Conservation (phyloP, 2,888 invertebrate species). For the Pseudeuparius sepicola region DNA sequence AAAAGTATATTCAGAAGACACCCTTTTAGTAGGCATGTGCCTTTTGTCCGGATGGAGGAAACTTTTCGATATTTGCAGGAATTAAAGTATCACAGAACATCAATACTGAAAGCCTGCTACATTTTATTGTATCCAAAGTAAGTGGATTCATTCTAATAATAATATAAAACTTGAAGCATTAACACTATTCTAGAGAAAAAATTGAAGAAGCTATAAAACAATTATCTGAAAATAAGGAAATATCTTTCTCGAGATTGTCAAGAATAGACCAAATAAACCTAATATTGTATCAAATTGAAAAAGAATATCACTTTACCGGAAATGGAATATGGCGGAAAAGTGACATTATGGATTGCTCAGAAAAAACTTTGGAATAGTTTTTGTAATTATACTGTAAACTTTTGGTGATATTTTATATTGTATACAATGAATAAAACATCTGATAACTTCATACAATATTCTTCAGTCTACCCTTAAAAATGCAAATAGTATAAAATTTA, state of each 20-base stretch:
- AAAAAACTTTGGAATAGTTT: no score
- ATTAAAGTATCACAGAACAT: conserved; percentile 41
- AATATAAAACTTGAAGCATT: no score
- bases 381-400: no score
- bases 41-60: conserved; percentile 47
- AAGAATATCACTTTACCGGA: conserved; percentile 62
- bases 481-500: no score
- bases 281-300: conserved; percentile 61
- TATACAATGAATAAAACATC: no score
- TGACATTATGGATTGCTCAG: no score
- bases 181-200: conserved; percentile 31
- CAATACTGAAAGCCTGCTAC: conserved; percentile 51
- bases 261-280: conserved; percentile 49
- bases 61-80: conserved; percentile 47
- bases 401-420: no score
- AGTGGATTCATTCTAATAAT: conserved; percentile 32
- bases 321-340: conserved; percentile 55
- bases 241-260: conserved; percentile 23
- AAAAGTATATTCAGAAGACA: conserved; percentile 44
- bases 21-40: conserved; percentile 54
- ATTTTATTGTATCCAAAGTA: conserved; percentile 61
- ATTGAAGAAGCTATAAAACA: conserved; percentile 27
- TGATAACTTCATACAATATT: no score
- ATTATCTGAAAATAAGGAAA: conserved; percentile 23
- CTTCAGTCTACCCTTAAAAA: no score